Conservation (phyloP, 2,113 vertebrate genomes). For the Leucosticte australis region DNA sequence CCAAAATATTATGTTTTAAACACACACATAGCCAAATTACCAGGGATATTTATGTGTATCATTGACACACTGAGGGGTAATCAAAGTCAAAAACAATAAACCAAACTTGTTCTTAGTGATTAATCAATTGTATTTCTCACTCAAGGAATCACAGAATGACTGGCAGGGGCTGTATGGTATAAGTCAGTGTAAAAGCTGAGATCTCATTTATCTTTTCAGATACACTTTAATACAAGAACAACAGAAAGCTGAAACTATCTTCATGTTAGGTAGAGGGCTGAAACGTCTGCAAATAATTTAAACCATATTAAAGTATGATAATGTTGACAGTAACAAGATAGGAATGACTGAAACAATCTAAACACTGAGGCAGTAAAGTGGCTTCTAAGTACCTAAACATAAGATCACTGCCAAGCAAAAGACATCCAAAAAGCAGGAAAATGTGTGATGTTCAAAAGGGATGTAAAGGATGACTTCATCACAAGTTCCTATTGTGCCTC, state of each 20-base stretch:
- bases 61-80: not conserved
- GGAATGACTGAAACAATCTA: constrained; percentile 42
- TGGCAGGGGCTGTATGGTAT: not conserved
- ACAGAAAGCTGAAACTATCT: not conserved
- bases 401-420: constrained; percentile 36
- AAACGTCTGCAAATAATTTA: constrained; percentile 51
- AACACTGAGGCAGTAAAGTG: constrained; percentile 29
- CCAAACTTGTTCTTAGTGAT: not conserved
- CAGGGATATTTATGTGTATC: not conserved
- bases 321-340: constrained; percentile 38
- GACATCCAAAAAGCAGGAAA: constrained; percentile 29
- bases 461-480: constrained; percentile 23
- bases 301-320: not conserved
- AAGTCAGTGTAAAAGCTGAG: not conserved
- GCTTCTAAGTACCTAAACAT: constrained; percentile 44
- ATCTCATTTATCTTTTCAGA: constrained; percentile 5
- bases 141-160: not conserved
- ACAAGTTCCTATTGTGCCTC: constrained; percentile 33
- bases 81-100: not conserved
- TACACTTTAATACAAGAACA: not conserved
- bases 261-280: not conserved
- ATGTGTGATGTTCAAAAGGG: constrained; percentile 16
- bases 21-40: not conserved
- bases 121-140: not conserved
- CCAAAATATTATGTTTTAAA: not conserved